phyloP scores from a whole-genome alignment of 2,888 invertebrate species.

The Eutolmus rufibarbis region DNA sequence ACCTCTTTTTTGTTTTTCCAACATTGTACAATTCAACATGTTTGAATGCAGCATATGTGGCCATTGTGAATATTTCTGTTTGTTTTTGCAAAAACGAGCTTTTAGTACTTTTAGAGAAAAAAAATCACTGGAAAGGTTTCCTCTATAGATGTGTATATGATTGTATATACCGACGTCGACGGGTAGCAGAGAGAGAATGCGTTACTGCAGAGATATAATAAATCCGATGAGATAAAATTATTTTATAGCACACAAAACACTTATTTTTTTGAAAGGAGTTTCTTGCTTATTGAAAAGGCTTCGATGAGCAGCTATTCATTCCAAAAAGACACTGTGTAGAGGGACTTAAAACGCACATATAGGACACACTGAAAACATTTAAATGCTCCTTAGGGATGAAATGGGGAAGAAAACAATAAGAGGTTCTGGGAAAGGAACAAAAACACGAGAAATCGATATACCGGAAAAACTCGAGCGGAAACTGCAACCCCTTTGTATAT shows the following conservation, averaged over 20 bases:
- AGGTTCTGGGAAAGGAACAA: neutral
- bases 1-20: constrained; percentile 93
- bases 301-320: neutral
- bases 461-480: constrained; percentile 28
- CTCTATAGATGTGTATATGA: neutral
- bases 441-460: constrained; percentile 30
- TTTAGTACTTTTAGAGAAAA: constrained; percentile 35
- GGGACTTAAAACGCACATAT: neutral
- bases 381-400: neutral
- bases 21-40: constrained; percentile 94
- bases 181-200: neutral
- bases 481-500: constrained; percentile 15
- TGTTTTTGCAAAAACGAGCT: constrained; percentile 36
- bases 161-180: neutral
- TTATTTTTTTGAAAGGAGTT: neutral
- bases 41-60: constrained; percentile 91
- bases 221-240: constrained; percentile 13
- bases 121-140: constrained; percentile 11
- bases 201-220: constrained; percentile 15
- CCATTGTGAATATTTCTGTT: constrained; percentile 67
- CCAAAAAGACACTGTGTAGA: constrained; percentile 1
- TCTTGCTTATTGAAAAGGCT: constrained; percentile 17
- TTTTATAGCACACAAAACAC: constrained; percentile 1
- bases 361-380: constrained; percentile 1
- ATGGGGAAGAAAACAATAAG: constrained; percentile 17